A percentile compares a stretch with the other conserved stretches of the same genome.
Conservation (phyloP, 2,888 invertebrate genomes). For the Muscina levida region DNA sequence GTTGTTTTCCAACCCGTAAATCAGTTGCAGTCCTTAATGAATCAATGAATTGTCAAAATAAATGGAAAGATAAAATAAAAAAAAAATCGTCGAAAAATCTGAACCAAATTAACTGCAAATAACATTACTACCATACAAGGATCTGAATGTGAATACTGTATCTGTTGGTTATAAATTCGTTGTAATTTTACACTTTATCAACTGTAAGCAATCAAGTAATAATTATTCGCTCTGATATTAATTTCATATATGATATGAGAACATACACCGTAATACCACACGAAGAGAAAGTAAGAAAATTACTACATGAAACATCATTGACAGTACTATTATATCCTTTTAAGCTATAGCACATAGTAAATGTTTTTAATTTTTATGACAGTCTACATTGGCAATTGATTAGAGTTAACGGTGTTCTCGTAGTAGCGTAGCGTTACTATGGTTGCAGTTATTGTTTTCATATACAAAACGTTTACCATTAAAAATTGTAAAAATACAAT, state of each 20-base stretch:
- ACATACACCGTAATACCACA: neutral
- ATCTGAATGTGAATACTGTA: neutral
- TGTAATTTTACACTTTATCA: slow-evolving; percentile 21
- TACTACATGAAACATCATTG: neutral
- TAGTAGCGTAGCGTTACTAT: neutral
- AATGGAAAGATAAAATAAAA: neutral
- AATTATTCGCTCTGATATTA: too few relatives aligned
- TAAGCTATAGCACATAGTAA: too few relatives aligned
- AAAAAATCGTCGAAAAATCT: neutral
- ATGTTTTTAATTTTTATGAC: too few relatives aligned
- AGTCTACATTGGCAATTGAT: too few relatives aligned
- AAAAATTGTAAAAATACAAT: slow-evolving; percentile 21
- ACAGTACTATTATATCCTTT: slow-evolving; percentile 14
- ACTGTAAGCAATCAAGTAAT: neutral
- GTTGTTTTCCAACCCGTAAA: neutral
- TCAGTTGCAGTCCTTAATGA: neutral
- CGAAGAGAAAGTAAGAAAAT: neutral
- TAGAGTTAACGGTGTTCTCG: neutral
- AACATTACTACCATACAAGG: neutral
- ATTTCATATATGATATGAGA: neutral
- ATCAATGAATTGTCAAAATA: neutral
- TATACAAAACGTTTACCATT: slow-evolving; percentile 18
- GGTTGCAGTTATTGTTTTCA: slow-evolving; percentile 18
- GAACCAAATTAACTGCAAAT: slow-evolving; percentile 10
- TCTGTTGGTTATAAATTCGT: slow-evolving; percentile 31